These are phyloP conservation scores for Zeuzera pyrina DNA, from an alignment of 2,888 invertebrate genomes.

Conservation along the genomic window DNA sequence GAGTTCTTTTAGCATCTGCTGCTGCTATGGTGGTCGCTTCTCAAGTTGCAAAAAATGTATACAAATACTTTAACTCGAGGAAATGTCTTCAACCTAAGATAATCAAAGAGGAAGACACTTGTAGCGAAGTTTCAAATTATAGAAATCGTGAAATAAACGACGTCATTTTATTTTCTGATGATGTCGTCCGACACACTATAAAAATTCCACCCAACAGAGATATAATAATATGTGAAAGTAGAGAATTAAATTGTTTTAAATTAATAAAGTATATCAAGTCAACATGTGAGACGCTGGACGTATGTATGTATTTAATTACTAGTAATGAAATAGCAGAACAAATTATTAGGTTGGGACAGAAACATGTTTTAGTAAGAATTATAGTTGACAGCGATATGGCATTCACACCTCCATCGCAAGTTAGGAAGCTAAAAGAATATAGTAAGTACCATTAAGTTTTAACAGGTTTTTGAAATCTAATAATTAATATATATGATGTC, in stretches of 20 bases:
- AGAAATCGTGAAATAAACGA: conserved; percentile 63
- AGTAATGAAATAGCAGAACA: conserved; percentile 62
- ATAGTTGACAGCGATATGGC: conserved; percentile 66
- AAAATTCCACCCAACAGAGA: conserved; percentile 50
- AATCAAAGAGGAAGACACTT: conserved; percentile 30
- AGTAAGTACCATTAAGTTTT: conserved; percentile 36
- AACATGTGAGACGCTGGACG: conserved; percentile 61
- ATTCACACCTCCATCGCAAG: conserved; percentile 59
- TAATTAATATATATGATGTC: background rate
- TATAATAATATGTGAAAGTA: conserved; percentile 51
- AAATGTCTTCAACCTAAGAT: conserved; percentile 19
- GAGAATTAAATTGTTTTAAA: conserved; percentile 61
- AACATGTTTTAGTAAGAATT: conserved; percentile 59
- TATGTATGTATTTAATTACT: conserved; percentile 67
- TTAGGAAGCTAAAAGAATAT: conserved; percentile 55
- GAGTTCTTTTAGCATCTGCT: conserved; percentile 52
- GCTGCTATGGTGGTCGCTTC: conserved; percentile 54
- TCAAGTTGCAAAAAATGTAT: conserved; percentile 52
- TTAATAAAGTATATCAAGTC: conserved; percentile 62
- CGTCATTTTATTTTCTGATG: conserved; percentile 63
- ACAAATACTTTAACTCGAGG: conserved; percentile 39
- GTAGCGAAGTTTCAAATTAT: conserved; percentile 37
- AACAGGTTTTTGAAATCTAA: background rate
- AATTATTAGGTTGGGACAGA: conserved; percentile 59
- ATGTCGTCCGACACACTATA: conserved; percentile 46